A percentile compares a stretch with the other conserved stretches of the same genome.
phyloP scores from a whole-genome alignment of 2,888 invertebrate species.

The Atrina japonica region DNA sequence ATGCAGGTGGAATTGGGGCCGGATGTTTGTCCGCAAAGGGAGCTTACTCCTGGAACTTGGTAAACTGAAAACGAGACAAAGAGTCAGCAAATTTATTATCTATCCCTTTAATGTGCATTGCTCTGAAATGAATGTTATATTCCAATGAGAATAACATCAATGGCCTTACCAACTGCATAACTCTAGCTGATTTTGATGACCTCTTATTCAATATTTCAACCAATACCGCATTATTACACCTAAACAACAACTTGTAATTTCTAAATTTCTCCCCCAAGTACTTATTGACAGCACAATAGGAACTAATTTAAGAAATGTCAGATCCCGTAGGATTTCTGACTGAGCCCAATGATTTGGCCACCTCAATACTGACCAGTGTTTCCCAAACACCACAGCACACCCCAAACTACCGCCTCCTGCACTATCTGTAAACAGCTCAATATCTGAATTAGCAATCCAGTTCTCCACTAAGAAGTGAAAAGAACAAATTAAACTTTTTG shows the following conservation, averaged over 20 bases:
- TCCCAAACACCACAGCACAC: conserved; percentile 29
- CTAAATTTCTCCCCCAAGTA: not conserved
- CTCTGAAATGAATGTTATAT: conserved; percentile 23
- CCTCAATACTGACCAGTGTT: conserved; percentile 22
- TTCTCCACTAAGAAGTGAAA: not conserved
- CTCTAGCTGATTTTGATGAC: conserved; percentile 27
- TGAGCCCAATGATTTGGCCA: conserved; percentile 31
- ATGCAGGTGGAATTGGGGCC: too few species aligned
- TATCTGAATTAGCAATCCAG: conserved; percentile 4
- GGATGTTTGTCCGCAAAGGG: too few species aligned
- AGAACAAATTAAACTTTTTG: not conserved
- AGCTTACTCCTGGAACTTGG: conserved; percentile 1
- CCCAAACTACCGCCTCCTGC: conserved; percentile 13
- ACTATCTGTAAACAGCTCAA: conserved; percentile 28
- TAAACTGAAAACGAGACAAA: conserved; percentile 23
- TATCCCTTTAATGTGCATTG: conserved; percentile 12
- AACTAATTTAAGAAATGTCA: conserved; percentile 37
- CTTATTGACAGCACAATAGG: conserved; percentile 26
- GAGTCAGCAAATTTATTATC: conserved; percentile 18
- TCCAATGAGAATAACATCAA: conserved; percentile 20
- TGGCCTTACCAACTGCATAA: conserved; percentile 27
- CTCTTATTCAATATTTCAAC: conserved; percentile 32
- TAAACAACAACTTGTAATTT: conserved; percentile 32
- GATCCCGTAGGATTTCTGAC: conserved; percentile 18
- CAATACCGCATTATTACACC: conserved; percentile 32